phyloP scores from a whole-genome alignment of 2,888 invertebrate genomes.

The Scaptomyza caliginosa region DNA sequence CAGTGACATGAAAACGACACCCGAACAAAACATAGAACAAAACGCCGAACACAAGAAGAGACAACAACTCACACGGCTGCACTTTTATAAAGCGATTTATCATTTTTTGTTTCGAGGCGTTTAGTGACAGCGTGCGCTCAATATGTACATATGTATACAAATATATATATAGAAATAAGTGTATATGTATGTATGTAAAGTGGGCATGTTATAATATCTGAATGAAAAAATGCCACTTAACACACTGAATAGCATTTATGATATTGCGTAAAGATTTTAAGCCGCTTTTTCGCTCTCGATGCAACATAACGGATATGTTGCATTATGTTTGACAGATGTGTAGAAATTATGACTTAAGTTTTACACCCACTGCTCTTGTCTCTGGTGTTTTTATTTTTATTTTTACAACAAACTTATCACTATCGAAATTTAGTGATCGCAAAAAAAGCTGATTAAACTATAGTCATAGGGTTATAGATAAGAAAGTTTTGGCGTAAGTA shows the following conservation, averaged over 20 bases:
- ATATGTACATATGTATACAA: constrained; percentile 22
- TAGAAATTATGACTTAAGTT: background rate
- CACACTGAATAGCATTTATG: constrained; percentile 51
- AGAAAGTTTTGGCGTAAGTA: background rate
- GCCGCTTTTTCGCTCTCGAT: constrained; percentile 61
- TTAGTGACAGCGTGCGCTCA: constrained; percentile 71
- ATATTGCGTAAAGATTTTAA: constrained; percentile 66
- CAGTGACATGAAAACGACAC: constrained; percentile 65
- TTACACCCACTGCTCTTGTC: background rate
- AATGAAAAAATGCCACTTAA: constrained; percentile 77
- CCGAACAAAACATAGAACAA: constrained; percentile 45
- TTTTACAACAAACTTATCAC: background rate
- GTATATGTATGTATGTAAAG: constrained; percentile 19
- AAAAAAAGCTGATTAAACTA: constrained; percentile 7
- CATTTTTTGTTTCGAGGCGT: constrained; percentile 70
- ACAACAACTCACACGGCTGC: constrained; percentile 70
- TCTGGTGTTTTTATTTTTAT: too few relatives aligned
- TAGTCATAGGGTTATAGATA: constrained; percentile 21
- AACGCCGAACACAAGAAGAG: constrained; percentile 41
- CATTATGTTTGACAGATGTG: constrained; percentile 40
- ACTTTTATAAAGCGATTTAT: constrained; percentile 81
- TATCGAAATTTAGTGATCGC: constrained; percentile 27
- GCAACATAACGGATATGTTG: constrained; percentile 65
- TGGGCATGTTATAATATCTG: constrained; percentile 52
- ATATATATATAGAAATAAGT: constrained; percentile 16